Percentiles rank a stretch among this genome's conserved stretches.
These are phyloP conservation scores for Poicephalus gulielmi DNA, from an alignment of 2,113 vertebrate genomes.

Conservation along the genomic window DNA sequence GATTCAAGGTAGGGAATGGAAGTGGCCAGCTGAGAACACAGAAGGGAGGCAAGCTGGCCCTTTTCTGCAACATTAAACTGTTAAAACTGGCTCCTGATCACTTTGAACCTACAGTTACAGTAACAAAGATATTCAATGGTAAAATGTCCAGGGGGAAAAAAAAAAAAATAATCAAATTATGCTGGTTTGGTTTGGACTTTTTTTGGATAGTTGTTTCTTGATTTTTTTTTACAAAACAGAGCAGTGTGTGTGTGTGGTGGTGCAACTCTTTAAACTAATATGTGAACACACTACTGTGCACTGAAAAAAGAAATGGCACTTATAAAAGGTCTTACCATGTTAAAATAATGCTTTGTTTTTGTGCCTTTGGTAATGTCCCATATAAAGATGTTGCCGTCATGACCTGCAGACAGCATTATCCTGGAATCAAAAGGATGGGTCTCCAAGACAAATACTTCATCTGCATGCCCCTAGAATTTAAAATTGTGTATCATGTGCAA, in stretches of 20 bases:
- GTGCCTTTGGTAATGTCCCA: slow-evolving; percentile 92
- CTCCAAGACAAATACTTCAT: slow-evolving; percentile 97
- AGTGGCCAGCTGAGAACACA: not conserved
- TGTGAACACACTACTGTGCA: not conserved
- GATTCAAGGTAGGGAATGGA: not conserved
- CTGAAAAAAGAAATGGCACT: not conserved
- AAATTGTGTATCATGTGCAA: not conserved
- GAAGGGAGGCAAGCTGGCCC: not conserved
- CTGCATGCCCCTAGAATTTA: slow-evolving; percentile 87
- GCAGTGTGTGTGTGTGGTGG: not conserved
- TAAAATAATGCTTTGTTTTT: slow-evolving; percentile 93
- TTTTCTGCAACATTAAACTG: not conserved
- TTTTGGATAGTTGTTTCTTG: not conserved
- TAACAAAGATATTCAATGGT: not conserved
- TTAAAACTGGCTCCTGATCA: not conserved
- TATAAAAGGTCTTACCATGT: slow-evolving; percentile 81
- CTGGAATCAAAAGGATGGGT: slow-evolving; percentile 94
- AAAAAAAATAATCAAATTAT: not conserved
- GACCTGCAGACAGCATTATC: slow-evolving; percentile 96
- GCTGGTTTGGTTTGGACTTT: not conserved
- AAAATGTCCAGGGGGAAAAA: not conserved
- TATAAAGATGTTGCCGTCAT: slow-evolving; percentile 95
- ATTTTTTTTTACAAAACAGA: fast-evolving
- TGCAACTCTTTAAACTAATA: not conserved
- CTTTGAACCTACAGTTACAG: not conserved